Percentiles rank a stretch among this genome's conserved stretches.
phyloP scores from a whole-genome alignment of 1,140 invertebrate genomes.

The Drosophila sucinea region DNA sequence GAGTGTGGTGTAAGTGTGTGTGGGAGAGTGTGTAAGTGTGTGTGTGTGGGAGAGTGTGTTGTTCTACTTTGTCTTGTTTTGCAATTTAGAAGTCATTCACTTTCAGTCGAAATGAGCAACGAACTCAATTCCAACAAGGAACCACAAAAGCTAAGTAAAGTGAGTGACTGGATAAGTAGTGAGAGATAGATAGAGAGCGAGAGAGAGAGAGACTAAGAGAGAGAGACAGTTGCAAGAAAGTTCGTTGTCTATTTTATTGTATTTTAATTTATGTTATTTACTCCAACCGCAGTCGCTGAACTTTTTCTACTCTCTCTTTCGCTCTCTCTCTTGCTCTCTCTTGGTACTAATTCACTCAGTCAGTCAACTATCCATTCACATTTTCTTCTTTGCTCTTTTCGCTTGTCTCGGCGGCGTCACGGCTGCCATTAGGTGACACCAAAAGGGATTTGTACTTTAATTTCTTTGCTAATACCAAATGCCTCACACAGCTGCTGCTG shows the following conservation, averaged over 20 bases:
- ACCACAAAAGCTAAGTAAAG: constrained; percentile 6
- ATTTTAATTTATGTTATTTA: constrained; percentile 76
- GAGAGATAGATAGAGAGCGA: neutral
- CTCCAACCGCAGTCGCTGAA: constrained; percentile 58
- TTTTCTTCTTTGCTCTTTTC: constrained; percentile 5
- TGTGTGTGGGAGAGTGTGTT: constrained; percentile 7
- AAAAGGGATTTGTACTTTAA: constrained; percentile 75
- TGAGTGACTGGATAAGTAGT: constrained; percentile 1
- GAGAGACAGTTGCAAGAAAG: constrained; percentile 20
- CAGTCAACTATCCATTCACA: constrained; percentile 1
- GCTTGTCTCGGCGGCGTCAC: constrained; percentile 27
- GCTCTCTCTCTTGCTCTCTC: constrained; percentile 1
- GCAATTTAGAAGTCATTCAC: constrained; percentile 75
- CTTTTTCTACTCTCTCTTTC: constrained; percentile 17
- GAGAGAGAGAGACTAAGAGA: neutral
- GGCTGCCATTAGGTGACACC: constrained; percentile 52
- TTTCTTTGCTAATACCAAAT: constrained; percentile 65
- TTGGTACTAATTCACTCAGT: constrained; percentile 4
- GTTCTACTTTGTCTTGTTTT: constrained; percentile 66
- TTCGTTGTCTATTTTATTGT: constrained; percentile 78
- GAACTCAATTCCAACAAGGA: constrained; percentile 53
- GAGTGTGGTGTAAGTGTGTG: constrained; percentile 28
- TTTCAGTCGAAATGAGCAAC: constrained; percentile 64
- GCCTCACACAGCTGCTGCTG: constrained; percentile 23
- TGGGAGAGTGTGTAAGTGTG: constrained; percentile 40